A percentile compares a stretch with the other conserved stretches of the same genome.
phyloP scores from a whole-genome alignment of 2,797 vertebrate genomes.

The Karalla daura region DNA sequence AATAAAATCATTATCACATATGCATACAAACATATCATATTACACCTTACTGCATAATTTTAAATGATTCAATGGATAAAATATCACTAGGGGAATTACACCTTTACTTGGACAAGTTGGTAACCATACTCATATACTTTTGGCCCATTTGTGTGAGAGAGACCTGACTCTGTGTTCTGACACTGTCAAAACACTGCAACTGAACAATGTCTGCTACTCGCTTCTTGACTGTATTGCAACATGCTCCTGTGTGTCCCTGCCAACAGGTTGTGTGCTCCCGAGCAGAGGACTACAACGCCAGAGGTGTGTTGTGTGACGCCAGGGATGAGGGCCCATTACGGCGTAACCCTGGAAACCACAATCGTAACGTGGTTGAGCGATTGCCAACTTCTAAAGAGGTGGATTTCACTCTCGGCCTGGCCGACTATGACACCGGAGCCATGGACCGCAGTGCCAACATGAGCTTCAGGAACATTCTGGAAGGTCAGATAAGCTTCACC shows the following conservation, averaged over 20 bases:
- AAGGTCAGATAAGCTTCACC: slow-evolving; percentile 84
- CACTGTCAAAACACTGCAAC: no score
- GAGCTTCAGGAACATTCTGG: slow-evolving; percentile 96
- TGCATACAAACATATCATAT: no score
- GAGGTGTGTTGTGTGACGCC: slow-evolving; percentile 87
- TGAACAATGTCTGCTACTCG: not conserved
- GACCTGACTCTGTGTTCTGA: no score
- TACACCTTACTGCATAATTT: no score
- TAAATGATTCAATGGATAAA: no score
- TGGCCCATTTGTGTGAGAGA: no score
- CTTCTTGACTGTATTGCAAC: not conserved
- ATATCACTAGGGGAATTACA: no score
- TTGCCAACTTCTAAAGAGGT: slow-evolving; percentile 93
- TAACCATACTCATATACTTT: no score
- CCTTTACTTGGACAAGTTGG: no score
- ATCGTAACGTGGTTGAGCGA: slow-evolving; percentile 82
- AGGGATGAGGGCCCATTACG: slow-evolving; percentile 86
- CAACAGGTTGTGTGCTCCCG: slow-evolving; percentile 90
- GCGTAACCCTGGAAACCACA: slow-evolving; percentile 91
- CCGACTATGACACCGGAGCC: slow-evolving; percentile 89
- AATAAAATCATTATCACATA: no score
- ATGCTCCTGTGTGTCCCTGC: slow-evolving; percentile 1
- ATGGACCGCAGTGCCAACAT: slow-evolving; percentile 93
- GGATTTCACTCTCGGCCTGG: slow-evolving; percentile 89
- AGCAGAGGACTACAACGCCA: slow-evolving; percentile 86